Base-by-base conservation (phyloP, 2,888 invertebrate genomes). In the Schizaphis graminum region DNA sequence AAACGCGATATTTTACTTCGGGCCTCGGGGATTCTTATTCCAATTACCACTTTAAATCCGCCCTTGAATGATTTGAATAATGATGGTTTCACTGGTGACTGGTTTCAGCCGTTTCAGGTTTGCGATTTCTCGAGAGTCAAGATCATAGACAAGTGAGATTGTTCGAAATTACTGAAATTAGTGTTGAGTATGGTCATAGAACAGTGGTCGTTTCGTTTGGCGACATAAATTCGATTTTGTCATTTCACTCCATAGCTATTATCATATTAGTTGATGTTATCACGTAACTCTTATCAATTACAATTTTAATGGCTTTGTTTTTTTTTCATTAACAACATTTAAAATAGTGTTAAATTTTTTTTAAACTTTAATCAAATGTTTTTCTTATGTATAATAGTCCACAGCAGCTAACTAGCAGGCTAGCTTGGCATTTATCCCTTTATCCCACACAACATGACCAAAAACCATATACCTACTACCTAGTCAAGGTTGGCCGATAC, bases 191-290 rank as follows among this genome's bases (percentile, higher is more conserved):
- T 3, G 35, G n/a, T 53, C 49, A 3, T 35, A 47, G 47, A 4
- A 8, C 11, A n/a, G n/a, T n/a, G n/a, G n/a, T n/a, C n/a, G n/a
- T n/a, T n/a, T n/a, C 35, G 10, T 88, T 7, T 28, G 86, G 16
- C n/a, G 28, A 47, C 49, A 35, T 53, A 44, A 85, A 41, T 89
- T 41, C 35, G 8, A 53, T 53, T 88, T n/a, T 88, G 85, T 26
- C 28, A n/a, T 35, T 47, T n/a, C 5, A 47, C 28, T 49, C n/a
- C 44, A 26, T n/a, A n/a, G 44, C 44, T 21, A 5, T 89, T 61
- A 90, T 90, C 89, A 89, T 47, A 90, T 61, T n/a, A 3, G n/a
- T 21, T 28, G 61, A 44, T 21, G 61, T 90, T 90, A 90, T 90
- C 89, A 47, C 0, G 7, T 44, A 53, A 24, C 77, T 77, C 77